These are phyloP conservation scores for Pachycephala philippinensis DNA, from an alignment of 2,113 vertebrate genomes.

Conservation along the genomic window DNA sequence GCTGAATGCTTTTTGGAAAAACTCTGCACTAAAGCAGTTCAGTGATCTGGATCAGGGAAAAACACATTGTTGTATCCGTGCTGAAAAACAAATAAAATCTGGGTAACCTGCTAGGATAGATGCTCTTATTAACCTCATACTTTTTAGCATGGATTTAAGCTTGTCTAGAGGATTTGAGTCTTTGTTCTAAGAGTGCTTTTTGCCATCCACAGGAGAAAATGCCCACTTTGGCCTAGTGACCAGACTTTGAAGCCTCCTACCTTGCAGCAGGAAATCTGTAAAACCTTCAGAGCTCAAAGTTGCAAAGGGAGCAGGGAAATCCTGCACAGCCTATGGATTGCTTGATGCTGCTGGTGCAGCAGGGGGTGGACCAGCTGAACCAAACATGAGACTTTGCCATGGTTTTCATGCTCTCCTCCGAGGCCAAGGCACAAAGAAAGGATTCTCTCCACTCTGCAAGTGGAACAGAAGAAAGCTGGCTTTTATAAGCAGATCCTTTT, in stretches of 20 bases:
- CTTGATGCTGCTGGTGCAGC: rapidly evolving
- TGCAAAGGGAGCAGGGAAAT: not conserved
- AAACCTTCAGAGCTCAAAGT: not conserved
- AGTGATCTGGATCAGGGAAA: not conserved
- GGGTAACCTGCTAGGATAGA: not conserved
- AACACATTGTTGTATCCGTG: not conserved
- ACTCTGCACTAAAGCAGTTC: not conserved
- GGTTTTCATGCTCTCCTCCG: not conserved
- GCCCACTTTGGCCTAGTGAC: not conserved
- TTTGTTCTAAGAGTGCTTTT: not conserved
- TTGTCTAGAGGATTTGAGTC: not conserved
- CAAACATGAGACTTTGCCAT: not conserved
- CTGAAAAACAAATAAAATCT: not conserved
- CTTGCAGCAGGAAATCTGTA: not conserved
- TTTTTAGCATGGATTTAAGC: not conserved
- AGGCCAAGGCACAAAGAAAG: not conserved
- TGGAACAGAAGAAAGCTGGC: not conserved
- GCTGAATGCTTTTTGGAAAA: not conserved
- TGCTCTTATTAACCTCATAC: not conserved
- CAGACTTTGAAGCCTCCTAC: not conserved
- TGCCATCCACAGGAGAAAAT: not conserved
- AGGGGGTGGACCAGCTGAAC: not conserved
- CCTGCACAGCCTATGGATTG: not conserved
- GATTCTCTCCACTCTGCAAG: not conserved
- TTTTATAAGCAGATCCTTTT: not conserved